phyloP scores from a whole-genome alignment of 2,797 vertebrate species.

The Adelosebastes latens region DNA sequence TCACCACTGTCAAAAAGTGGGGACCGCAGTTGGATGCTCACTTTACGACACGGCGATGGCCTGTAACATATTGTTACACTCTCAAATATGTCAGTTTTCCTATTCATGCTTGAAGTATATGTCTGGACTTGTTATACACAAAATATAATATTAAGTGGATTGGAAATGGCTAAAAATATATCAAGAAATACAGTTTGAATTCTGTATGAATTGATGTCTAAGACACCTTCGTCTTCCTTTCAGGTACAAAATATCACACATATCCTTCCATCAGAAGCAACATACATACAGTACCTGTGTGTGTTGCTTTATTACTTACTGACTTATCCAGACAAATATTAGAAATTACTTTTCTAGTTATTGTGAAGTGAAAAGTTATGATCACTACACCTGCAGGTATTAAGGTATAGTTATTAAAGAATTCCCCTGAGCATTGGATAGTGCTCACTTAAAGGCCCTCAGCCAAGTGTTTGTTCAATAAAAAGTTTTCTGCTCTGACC shows the following conservation, averaged over 20 bases:
- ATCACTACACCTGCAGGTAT: neutral
- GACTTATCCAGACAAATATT: neutral
- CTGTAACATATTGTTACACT: conserved; percentile 66
- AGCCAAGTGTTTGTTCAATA: neutral
- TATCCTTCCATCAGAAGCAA: neutral
- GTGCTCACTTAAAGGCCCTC: neutral
- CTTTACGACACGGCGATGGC: conserved; percentile 63
- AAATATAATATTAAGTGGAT: neutral
- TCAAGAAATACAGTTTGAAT: neutral
- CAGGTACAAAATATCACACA: neutral
- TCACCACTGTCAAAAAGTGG: conserved; percentile 72
- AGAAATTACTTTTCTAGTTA: neutral
- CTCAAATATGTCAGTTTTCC: conserved; percentile 33
- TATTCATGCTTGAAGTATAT: neutral
- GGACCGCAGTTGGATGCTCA: conserved; percentile 68
- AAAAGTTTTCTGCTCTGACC: neutral
- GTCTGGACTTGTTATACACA: neutral
- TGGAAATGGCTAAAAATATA: neutral
- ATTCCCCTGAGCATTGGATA: neutral
- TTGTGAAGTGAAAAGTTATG: neutral
- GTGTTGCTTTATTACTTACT: neutral
- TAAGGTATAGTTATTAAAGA: neutral
- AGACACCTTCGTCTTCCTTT: neutral
- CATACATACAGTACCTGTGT: neutral
- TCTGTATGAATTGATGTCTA: neutral